These are phyloP conservation scores for Lacanobia wlatinum DNA, from an alignment of 2,888 invertebrate species.

Conservation along the genomic window DNA sequence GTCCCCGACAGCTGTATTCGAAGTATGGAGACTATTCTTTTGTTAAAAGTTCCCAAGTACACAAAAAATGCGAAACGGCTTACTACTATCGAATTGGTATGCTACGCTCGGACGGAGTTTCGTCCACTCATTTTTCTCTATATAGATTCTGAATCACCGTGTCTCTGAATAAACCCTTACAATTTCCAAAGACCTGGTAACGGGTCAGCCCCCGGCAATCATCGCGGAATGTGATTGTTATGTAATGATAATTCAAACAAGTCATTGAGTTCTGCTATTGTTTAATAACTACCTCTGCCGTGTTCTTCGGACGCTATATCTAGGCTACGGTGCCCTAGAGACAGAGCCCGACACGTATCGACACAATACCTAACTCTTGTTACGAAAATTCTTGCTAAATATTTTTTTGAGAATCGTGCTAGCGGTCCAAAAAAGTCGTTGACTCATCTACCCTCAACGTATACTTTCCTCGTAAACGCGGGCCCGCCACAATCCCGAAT, in stretches of 20 bases:
- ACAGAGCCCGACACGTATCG: not conserved
- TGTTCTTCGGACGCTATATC: conserved; percentile 5
- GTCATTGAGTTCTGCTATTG: conserved; percentile 37
- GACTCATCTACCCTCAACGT: conserved; percentile 16
- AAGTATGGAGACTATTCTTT: not conserved
- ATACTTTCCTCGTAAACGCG: not conserved
- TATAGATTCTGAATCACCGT: not conserved
- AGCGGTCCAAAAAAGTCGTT: conserved; percentile 2
- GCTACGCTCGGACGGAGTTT: not conserved
- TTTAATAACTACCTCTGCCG: conserved; percentile 11
- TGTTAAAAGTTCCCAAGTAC: conserved; percentile 4
- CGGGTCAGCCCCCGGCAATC: not conserved
- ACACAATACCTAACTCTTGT: not conserved
- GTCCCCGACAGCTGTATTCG: not conserved
- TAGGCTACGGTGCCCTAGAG: not conserved
- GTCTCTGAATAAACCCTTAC: conserved; percentile 1
- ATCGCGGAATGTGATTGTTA: conserved; percentile 35
- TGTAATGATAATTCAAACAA: conserved; percentile 36
- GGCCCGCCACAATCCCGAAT: not conserved
- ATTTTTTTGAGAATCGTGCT: not conserved
- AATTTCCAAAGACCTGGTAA: not conserved
- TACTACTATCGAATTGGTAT: not conserved
- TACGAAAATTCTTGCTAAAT: not conserved
- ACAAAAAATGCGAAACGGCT: not conserved
- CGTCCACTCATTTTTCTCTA: not conserved